These are phyloP conservation scores for Malacoctenus gilli DNA, from an alignment of 2,797 vertebrate genomes.

Conservation along the genomic window DNA sequence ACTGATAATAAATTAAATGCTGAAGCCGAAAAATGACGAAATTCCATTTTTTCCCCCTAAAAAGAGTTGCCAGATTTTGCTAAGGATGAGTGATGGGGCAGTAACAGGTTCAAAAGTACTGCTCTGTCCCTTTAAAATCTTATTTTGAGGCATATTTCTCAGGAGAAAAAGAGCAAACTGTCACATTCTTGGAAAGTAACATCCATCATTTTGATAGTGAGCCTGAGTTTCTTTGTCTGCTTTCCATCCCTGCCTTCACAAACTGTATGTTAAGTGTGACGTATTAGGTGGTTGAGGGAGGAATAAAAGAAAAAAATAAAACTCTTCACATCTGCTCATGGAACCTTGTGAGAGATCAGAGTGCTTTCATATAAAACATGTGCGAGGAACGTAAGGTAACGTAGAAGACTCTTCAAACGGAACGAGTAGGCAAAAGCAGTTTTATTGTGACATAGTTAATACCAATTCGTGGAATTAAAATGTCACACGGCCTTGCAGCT, in stretches of 20 bases:
- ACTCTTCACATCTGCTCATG: background rate
- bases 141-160: background rate
- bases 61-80: too few relatives aligned
- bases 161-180: background rate
- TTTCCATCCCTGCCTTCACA: background rate
- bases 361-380: too few relatives aligned
- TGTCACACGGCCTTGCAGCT: conserved; percentile 2
- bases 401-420: too few relatives aligned
- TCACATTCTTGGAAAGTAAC: background rate
- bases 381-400: too few relatives aligned
- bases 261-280: background rate
- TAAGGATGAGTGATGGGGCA: background rate
- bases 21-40: too few relatives aligned
- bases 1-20: too few relatives aligned
- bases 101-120: background rate
- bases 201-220: background rate
- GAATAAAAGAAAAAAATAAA: background rate
- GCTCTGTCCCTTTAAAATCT: conserved; percentile 5
- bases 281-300: too few relatives aligned
- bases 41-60: too few relatives aligned
- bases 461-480: conserved; percentile 5
- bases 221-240: background rate
- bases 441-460: conserved; percentile 11
- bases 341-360: background rate
- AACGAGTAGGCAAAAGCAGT: background rate